phyloP scores from a whole-genome alignment of 1,140 invertebrate genomes.

The Pachypeltis micranthus region DNA sequence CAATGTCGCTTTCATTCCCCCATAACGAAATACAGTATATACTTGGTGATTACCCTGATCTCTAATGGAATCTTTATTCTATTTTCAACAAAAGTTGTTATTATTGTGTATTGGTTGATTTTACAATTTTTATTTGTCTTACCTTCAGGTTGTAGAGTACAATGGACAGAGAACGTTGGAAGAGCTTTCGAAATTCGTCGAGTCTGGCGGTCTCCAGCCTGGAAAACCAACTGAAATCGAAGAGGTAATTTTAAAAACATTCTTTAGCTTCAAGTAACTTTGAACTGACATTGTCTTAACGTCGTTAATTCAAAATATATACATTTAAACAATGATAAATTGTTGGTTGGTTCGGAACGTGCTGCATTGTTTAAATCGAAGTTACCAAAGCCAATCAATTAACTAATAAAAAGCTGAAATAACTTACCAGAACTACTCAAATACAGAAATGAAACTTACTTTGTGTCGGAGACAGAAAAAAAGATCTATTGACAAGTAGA shows the following conservation, averaged over 20 bases:
- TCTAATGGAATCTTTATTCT: neutral
- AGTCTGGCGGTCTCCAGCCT: constrained; percentile 57
- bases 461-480: no score
- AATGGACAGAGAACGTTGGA: constrained; percentile 91
- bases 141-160: constrained; percentile 69
- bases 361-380: neutral
- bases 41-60: neutral
- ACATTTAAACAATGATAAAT: neutral
- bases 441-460: no score
- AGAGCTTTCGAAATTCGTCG: constrained; percentile 83
- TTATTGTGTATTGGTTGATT: constrained; percentile 10
- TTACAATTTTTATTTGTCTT: constrained; percentile 17
- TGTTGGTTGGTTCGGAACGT: neutral
- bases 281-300: neutral
- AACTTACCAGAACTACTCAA: no score
- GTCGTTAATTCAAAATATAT: neutral
- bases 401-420: no score
- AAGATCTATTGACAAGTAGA: no score
- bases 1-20: no score
- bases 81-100: neutral
- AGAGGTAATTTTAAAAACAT: constrained; percentile 29
- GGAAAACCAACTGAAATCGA: constrained; percentile 49
- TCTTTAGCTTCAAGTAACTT: constrained; percentile 33
- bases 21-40: no score
- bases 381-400: neutral